Conservation (phyloP, 2,888 invertebrate species). For the Habrosyne pyritoides region DNA sequence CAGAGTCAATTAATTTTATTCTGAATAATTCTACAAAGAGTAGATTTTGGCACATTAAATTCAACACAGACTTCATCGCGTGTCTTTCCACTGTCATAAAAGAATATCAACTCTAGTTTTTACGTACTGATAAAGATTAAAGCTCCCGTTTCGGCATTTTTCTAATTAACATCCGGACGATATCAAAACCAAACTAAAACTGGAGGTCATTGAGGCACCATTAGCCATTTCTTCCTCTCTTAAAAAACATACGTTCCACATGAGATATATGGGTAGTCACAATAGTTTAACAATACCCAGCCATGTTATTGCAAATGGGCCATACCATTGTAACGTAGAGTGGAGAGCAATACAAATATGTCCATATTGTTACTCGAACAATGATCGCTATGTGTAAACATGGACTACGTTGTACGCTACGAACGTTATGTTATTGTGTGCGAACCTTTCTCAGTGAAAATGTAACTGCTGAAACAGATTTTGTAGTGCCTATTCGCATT, state of each 20-base stretch:
- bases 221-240: too few species aligned
- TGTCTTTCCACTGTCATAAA: too few species aligned
- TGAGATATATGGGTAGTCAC: not conserved
- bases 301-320: not conserved
- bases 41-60: too few species aligned
- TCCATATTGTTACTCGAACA: not conserved
- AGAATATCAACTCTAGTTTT: too few species aligned
- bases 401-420: not conserved
- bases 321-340: not conserved
- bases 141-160: too few species aligned
- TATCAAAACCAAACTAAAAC: too few species aligned
- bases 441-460: not conserved
- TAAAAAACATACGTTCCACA: not conserved
- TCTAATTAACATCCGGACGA: too few species aligned
- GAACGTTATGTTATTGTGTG: not conserved
- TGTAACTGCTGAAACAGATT: not conserved
- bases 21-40: too few species aligned
- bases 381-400: constrained; percentile 4
- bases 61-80: too few species aligned
- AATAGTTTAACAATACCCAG: not conserved
- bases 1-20: too few species aligned
- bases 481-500: not conserved
- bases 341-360: constrained; percentile 3
- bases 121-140: too few species aligned
- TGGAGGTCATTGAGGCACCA: too few species aligned